These are phyloP conservation scores for Cosmia pyralina DNA, from an alignment of 2,888 invertebrate species.

Conservation along the genomic window DNA sequence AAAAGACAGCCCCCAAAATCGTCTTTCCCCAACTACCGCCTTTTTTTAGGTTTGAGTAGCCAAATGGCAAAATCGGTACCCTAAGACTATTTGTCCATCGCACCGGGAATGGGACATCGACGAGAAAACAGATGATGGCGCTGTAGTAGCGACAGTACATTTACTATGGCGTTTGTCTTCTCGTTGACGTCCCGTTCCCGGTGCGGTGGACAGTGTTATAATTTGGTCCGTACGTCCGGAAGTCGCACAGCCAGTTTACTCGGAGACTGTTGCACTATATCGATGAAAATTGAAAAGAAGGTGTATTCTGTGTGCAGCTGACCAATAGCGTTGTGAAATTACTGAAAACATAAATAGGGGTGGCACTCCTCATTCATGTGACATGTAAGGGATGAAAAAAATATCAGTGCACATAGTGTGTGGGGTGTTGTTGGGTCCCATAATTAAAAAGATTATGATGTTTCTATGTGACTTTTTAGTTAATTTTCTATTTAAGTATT, in stretches of 20 bases:
- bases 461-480: not conserved
- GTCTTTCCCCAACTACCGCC: not conserved
- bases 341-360: not conserved
- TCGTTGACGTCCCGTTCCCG: too few relatives aligned
- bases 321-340: not conserved
- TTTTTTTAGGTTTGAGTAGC: not conserved
- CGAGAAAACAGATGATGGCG: too few relatives aligned
- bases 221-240: not conserved
- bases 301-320: not conserved
- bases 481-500: not conserved
- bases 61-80: not conserved
- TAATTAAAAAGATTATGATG: not conserved
- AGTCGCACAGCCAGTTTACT: not conserved
- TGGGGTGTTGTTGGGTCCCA: too few relatives aligned
- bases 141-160: too few relatives aligned
- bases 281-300: not conserved
- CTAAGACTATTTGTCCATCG: not conserved
- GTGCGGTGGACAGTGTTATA: too few relatives aligned
- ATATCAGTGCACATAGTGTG: not conserved
- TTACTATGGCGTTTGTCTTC: too few relatives aligned
- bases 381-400: not conserved
- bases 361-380: too few relatives aligned
- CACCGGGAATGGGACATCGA: too few relatives aligned
- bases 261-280: not conserved
- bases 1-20: too few relatives aligned